Conservation (phyloP, 2,888 invertebrate species). For the Trachelus tabidus region DNA sequence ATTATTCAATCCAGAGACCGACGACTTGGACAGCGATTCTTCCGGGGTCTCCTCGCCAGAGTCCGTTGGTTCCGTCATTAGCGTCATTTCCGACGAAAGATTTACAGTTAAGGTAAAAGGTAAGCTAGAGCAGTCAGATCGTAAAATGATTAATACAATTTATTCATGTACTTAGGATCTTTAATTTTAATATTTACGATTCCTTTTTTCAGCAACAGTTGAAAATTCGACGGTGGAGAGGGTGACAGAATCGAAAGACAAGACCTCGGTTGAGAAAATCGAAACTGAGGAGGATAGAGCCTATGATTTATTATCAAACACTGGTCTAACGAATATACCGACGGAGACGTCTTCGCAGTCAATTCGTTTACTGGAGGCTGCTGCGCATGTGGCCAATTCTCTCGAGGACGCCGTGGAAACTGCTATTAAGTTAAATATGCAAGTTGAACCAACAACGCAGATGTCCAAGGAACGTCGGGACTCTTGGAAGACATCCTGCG, state of each 20-base stretch:
- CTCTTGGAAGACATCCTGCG: constrained; percentile 10
- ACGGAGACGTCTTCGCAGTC: constrained; percentile 32
- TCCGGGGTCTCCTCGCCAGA: constrained; percentile 89
- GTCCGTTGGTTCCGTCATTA: constrained; percentile 87
- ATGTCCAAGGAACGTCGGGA: constrained; percentile 14
- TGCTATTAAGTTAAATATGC: constrained; percentile 70
- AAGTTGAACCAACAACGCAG: constrained; percentile 12
- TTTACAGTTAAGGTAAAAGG: constrained; percentile 39
- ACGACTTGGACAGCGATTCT: constrained; percentile 90
- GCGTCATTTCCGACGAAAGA: constrained; percentile 76
- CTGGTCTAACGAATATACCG: constrained; percentile 11
- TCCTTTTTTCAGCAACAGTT: background rate
- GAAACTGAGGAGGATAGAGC: constrained; percentile 5
- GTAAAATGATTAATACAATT: background rate
- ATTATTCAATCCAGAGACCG: constrained; percentile 89
- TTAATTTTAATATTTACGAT: background rate
- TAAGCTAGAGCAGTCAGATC: background rate
- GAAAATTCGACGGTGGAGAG: background rate
- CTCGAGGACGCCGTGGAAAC: constrained; percentile 77
- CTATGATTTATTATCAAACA: constrained; percentile 12
- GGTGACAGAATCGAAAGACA: background rate
- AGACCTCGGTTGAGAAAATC: background rate
- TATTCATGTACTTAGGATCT: background rate
- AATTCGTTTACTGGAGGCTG: constrained; percentile 71
- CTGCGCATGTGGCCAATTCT: constrained; percentile 74